phyloP scores from a whole-genome alignment of 2,888 invertebrate genomes.

The Ophion costatus region DNA sequence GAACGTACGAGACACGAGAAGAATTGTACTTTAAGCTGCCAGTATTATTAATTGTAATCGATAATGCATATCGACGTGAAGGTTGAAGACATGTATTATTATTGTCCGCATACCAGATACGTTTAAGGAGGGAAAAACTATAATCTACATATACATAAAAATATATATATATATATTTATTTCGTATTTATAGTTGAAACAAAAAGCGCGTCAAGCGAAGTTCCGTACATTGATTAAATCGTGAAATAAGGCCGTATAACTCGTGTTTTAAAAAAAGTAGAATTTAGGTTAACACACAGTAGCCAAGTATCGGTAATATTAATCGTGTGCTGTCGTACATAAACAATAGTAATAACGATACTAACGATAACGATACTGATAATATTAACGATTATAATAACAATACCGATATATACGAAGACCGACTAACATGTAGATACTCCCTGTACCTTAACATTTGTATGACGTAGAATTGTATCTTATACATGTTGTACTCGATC shows the following conservation, averaged over 20 bases:
- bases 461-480: conserved; percentile 76
- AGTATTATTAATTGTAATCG: conserved; percentile 81
- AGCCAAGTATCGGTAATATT: conserved; percentile 61
- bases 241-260: conserved; percentile 72
- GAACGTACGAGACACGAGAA: conserved; percentile 33
- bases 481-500: conserved; percentile 63
- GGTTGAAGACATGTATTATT: conserved; percentile 74
- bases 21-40: conserved; percentile 74
- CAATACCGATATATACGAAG: conserved; percentile 71
- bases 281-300: conserved; percentile 29
- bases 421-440: conserved; percentile 79
- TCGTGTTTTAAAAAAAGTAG: conserved; percentile 70
- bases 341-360: conserved; percentile 28
- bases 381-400: conserved; percentile 12
- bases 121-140: conserved; percentile 70
- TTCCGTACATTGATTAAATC: conserved; percentile 73
- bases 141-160: conserved; percentile 69
- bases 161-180: conserved; percentile 73
- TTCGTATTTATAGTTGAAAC: conserved; percentile 64
- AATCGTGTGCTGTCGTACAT: conserved; percentile 68
- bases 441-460: conserved; percentile 82
- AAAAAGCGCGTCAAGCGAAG: conserved; percentile 18
- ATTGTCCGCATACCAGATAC: conserved; percentile 70
- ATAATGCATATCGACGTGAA: conserved; percentile 81
- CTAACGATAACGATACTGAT: not conserved